Percentiles rank a stretch among this genome's conserved stretches.
Evolutionary conservation across 2,113 vertebrate genomes (phyloP).

Genomic region (Pogonocichla stellata): DNA sequence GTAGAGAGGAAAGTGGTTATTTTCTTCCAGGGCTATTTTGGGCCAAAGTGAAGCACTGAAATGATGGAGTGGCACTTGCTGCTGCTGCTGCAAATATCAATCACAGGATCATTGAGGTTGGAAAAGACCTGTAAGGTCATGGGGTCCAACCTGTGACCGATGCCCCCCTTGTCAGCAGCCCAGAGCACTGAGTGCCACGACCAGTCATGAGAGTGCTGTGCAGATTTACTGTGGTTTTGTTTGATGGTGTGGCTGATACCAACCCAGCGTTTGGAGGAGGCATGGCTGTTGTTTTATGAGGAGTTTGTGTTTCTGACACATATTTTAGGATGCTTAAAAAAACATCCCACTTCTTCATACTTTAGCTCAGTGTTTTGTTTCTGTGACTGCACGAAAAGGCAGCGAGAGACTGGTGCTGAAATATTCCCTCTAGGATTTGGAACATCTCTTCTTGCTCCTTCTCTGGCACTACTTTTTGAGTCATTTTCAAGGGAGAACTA

Average conservation of each 20-base stretch:
- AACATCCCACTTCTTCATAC: neutral
- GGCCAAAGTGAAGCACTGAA: neutral
- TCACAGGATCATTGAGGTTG: neutral
- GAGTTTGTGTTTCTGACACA: neutral
- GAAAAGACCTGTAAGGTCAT: neutral
- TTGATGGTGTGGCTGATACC: neutral
- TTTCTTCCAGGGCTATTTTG: constrained; percentile 29
- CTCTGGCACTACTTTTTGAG: neutral
- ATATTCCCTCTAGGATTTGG: neutral
- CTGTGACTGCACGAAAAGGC: neutral
- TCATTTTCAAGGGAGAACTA: neutral
- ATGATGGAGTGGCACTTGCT: neutral
- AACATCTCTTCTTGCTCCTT: neutral
- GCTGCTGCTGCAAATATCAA: neutral
- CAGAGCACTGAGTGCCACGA: neutral
- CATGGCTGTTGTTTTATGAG: constrained; percentile 7
- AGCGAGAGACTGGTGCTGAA: neutral
- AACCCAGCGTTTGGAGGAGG: constrained; percentile 24
- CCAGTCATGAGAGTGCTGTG: neutral
- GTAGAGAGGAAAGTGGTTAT: neutral
- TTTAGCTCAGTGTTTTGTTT: neutral
- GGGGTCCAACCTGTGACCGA: fast-evolving
- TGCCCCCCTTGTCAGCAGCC: neutral
- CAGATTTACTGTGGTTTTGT: neutral
- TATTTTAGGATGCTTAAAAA: neutral